A percentile compares a stretch with the other conserved stretches of the same genome.
phyloP scores from a whole-genome alignment of 2,113 vertebrate genomes.

The Bufo gargarizans region DNA sequence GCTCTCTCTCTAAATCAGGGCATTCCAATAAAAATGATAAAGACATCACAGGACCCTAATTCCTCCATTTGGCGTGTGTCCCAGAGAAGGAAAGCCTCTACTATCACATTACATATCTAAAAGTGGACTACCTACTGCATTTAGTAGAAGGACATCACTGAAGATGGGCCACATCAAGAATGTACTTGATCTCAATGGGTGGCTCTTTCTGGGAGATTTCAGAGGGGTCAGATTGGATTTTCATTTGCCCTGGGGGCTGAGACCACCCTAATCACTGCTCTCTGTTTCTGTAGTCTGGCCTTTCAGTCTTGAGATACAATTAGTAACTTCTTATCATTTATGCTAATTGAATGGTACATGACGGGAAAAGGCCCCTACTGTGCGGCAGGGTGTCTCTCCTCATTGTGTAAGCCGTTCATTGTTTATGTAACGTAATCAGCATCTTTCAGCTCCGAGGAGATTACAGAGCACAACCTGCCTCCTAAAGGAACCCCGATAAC shows the following conservation, averaged over 20 bases:
- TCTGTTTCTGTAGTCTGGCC: not conserved
- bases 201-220: not conserved
- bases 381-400: not conserved
- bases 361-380: not conserved
- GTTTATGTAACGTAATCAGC: slow-evolving; percentile 6
- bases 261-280: not conserved
- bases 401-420: not conserved
- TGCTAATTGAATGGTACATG: slow-evolving; percentile 1
- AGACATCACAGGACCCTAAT: no score
- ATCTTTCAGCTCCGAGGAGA: not conserved
- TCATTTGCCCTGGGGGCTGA: not conserved
- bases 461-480: slow-evolving; percentile 17
- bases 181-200: no score
- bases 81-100: no score
- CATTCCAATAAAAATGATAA: no score
- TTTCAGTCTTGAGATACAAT: not conserved
- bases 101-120: no score
- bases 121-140: no score
- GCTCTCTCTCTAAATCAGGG: no score
- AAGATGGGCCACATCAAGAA: no score
- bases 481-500: not conserved
- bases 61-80: no score
- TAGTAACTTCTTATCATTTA: not conserved
- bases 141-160: no score
- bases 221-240: not conserved